Evolutionary conservation across 2,797 vertebrate species (phyloP), one percentile per base, ranked within the genome.

Genomic region (Coregonus sp.): DNA sequence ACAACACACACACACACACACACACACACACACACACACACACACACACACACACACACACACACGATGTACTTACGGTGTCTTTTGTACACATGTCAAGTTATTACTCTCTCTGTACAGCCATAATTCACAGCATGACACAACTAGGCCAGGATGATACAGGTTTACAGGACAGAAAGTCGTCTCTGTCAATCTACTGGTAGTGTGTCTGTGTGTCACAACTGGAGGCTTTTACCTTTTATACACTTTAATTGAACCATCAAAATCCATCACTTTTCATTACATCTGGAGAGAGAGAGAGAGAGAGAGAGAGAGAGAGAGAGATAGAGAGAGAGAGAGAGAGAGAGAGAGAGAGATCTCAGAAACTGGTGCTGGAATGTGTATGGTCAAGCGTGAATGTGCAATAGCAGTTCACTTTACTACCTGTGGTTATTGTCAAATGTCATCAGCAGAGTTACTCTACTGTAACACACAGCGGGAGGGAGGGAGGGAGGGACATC

Each of bases 361-460:
- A 33, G 65, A 67, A 67, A 18, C 65, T 14, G n/a, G 4, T 31
- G 14, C 31, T 35, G 14, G 65, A 35, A 67, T 67, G 65, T 66
- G 63, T 66, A 29, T 12, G 29, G 12, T 20, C 25, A 31, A 66
- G 15, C 20, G 31, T 68, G 12, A 35, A 29, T 37, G 31, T 16
- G 66, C 31, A 35, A 35, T 68, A 68, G 37, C 66, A 68, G 66
- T 37, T 35, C 66, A 67, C 29, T 66, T 66, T 33, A 35, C 66
- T 68, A 35, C 66, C 31, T 68, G 66, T 68, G 66, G 66, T 68
- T 25, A 65, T 31, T 67, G 33, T 68, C 66, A 68, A 68, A 68
- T 68, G 66, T 68, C 66, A 35, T 68, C 66, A 68, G 66, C 4
- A 16, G 66, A 68, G 66, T 68, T 68, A 68, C 31, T 68, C 66